phyloP scores from a whole-genome alignment of 2,888 invertebrate genomes.

The Limnephilus auricula region DNA sequence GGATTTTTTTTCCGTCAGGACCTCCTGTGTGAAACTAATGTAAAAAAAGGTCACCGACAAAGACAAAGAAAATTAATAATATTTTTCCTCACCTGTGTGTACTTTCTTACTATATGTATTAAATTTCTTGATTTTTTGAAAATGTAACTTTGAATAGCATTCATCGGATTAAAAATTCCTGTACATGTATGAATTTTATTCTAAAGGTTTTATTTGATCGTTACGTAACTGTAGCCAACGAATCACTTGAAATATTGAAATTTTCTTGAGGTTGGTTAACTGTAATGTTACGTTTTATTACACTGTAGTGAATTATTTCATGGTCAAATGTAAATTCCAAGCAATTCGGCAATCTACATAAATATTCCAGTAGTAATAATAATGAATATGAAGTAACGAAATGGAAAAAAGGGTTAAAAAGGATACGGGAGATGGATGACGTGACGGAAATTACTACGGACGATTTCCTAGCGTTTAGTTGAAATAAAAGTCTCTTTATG shows the following conservation, averaged over 20 bases:
- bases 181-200: not conserved
- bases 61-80: too few relatives aligned
- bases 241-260: constrained; percentile 10
- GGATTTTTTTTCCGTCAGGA: too few relatives aligned
- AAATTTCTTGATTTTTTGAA: too few relatives aligned
- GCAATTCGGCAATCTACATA: constrained; percentile 31
- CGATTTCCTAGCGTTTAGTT: not conserved
- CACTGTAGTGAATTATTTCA: constrained; percentile 25
- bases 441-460: not conserved
- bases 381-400: not conserved
- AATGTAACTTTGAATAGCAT: not conserved
- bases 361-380: not conserved
- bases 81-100: too few relatives aligned
- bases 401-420: not conserved
- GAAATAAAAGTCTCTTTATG: not conserved
- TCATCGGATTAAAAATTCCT: not conserved
- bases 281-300: constrained; percentile 11
- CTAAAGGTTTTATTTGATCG: not conserved
- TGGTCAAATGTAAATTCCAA: constrained; percentile 39
- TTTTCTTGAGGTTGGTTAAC: constrained; percentile 5
- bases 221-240: not conserved
- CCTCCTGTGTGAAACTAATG: too few relatives aligned
- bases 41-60: too few relatives aligned
- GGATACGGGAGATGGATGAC: constrained; percentile 2
- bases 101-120: too few relatives aligned